phyloP scores from a whole-genome alignment of 2,888 invertebrate species.

The Papilio elwesi region DNA sequence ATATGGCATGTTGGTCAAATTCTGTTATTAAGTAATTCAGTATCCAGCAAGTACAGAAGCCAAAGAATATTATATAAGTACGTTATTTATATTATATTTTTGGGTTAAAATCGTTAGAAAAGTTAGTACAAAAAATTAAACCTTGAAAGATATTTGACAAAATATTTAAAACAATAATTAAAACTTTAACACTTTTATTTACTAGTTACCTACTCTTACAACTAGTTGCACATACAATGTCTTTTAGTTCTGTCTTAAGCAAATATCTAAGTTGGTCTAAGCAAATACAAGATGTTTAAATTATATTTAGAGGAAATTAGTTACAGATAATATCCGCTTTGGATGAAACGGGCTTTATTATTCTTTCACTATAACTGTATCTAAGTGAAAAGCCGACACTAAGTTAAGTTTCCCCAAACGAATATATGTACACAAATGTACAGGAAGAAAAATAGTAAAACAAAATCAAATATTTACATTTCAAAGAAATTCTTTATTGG shows the following conservation, averaged over 20 bases:
- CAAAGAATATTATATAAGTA: not conserved
- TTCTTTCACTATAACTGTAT: not conserved
- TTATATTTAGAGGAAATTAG: too few relatives aligned
- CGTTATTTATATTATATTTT: not conserved
- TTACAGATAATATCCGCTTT: too few relatives aligned
- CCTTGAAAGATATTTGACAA: not conserved
- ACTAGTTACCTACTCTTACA: too few relatives aligned
- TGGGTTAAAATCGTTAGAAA: not conserved
- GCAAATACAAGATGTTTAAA: too few relatives aligned
- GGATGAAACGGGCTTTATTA: too few relatives aligned
- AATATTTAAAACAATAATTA: not conserved
- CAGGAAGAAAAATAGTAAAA: not conserved
- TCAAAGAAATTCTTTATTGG: too few relatives aligned
- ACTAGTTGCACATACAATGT: too few relatives aligned
- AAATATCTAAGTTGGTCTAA: too few relatives aligned
- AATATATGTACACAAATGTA: not conserved
- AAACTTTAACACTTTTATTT: too few relatives aligned
- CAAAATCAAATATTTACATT: not conserved
- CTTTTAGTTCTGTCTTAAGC: too few relatives aligned
- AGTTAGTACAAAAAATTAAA: not conserved
- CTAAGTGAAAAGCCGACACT: not conserved
- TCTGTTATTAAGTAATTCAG: conserved; percentile 13
- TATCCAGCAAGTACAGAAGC: conserved; percentile 22
- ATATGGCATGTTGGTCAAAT: conserved; percentile 10
- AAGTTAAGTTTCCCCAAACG: not conserved